A percentile compares a stretch with the other conserved stretches of the same genome.
Evolutionary conservation across 2,888 invertebrate genomes (phyloP).

Genomic region (Molanna angustata): DNA sequence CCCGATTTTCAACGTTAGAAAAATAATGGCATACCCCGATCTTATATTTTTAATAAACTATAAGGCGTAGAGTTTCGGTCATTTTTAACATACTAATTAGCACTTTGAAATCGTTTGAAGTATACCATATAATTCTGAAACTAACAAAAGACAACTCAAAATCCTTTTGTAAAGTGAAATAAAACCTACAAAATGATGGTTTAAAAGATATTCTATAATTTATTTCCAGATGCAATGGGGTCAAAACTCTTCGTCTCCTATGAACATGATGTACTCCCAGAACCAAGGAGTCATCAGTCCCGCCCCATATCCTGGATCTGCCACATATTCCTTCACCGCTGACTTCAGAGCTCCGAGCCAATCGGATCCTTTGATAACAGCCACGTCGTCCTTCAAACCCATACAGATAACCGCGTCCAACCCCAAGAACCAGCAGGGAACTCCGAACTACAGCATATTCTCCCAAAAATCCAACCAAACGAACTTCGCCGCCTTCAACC

Average conservation of each 20-base stretch:
- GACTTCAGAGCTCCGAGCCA: constrained; percentile 69
- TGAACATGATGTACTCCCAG: constrained; percentile 64
- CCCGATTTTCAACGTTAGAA: too few relatives aligned
- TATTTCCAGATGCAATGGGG: constrained; percentile 80
- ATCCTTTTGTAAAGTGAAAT: too few relatives aligned
- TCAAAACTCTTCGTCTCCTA: constrained; percentile 61
- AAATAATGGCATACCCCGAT: too few relatives aligned
- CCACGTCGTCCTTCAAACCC: constrained; percentile 57
- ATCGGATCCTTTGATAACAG: constrained; percentile 55
- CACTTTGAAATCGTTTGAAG: too few relatives aligned
- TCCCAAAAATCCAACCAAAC: constrained; percentile 44
- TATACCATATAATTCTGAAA: too few relatives aligned
- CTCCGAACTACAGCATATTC: constrained; percentile 35
- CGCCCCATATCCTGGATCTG: constrained; percentile 61
- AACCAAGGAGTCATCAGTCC: constrained; percentile 63
- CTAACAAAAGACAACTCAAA: too few relatives aligned
- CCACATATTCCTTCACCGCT: constrained; percentile 81
- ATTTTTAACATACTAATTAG: too few relatives aligned
- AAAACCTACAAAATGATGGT: too few relatives aligned
- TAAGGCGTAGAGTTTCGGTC: too few relatives aligned
- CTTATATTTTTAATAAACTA: too few relatives aligned
- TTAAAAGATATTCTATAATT: too few relatives aligned
- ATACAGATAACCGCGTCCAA: constrained; percentile 49
- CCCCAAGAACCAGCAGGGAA: constrained; percentile 42
- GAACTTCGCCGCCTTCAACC: constrained; percentile 36